A percentile compares a stretch with the other conserved stretches of the same genome.
These are phyloP conservation scores for Cydia amplana DNA, from an alignment of 1,140 invertebrate genomes.

Conservation along the genomic window DNA sequence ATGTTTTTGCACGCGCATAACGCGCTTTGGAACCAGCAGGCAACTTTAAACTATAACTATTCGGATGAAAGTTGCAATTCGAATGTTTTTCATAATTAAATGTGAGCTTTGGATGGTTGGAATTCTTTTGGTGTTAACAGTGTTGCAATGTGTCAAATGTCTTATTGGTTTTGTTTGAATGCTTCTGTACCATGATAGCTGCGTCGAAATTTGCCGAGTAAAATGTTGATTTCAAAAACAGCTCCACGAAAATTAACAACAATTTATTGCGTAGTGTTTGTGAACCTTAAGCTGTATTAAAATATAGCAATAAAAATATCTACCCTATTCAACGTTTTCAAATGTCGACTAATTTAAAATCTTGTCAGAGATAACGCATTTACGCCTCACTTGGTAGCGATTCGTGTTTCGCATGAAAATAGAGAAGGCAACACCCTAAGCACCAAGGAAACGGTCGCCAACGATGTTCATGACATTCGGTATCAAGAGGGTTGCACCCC, in stretches of 20 bases:
- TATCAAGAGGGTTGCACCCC: not conserved
- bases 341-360: constrained; percentile 5
- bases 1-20: constrained; percentile 46
- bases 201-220: not conserved
- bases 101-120: not conserved
- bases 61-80: not conserved
- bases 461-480: constrained; percentile 22
- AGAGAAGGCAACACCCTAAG: constrained; percentile 4
- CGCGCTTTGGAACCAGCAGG: constrained; percentile 30
- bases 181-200: not conserved
- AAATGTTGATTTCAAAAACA: not conserved
- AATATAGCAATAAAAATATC: not conserved
- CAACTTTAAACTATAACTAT: constrained; percentile 17
- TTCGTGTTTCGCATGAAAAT: constrained; percentile 11
- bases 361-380: constrained; percentile 6
- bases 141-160: constrained; percentile 20
- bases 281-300: not conserved
- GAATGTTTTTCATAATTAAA: not conserved
- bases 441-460: not conserved
- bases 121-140: not conserved
- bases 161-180: constrained; percentile 29
- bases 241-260: not conserved
- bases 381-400: not conserved
- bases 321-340: not conserved
- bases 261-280: not conserved